Percentiles rank a stretch among this genome's conserved stretches.
These are phyloP conservation scores for Donacobius atricapilla DNA, from an alignment of 2,113 vertebrate species.

Conservation along the genomic window DNA sequence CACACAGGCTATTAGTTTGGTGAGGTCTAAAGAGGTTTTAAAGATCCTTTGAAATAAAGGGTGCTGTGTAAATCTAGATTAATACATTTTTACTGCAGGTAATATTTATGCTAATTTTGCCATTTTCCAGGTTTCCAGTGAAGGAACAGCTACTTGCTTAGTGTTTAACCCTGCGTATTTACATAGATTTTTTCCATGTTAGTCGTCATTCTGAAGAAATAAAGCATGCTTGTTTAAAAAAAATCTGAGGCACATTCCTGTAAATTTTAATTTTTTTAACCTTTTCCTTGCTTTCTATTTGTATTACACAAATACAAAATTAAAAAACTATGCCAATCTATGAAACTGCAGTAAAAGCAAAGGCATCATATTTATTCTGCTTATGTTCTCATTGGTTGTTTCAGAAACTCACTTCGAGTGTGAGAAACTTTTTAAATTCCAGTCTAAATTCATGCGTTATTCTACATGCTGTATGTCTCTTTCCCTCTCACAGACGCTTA, in stretches of 20 bases:
- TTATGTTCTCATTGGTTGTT: neutral
- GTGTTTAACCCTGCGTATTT: neutral
- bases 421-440: neutral
- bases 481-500: neutral
- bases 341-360: neutral
- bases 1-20: neutral
- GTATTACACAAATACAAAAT: neutral
- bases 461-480: neutral
- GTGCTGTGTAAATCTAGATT: neutral
- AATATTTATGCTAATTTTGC: neutral
- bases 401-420: neutral
- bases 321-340: neutral
- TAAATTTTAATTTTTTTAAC: slow-evolving; percentile 19
- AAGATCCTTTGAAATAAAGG: neutral
- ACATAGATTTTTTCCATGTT: neutral
- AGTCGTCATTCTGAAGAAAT: neutral
- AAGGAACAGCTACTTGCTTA: neutral
- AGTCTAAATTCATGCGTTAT: neutral
- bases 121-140: neutral
- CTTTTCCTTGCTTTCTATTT: neutral
- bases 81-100: neutral
- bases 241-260: neutral
- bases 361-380: neutral
- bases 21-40: neutral
- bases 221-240: slow-evolving; percentile 17